Evolutionary conservation across 2,888 invertebrate species (phyloP), one percentile per base, ranked within the genome.

Genomic region (Caenorhabditis sp.): DNA sequence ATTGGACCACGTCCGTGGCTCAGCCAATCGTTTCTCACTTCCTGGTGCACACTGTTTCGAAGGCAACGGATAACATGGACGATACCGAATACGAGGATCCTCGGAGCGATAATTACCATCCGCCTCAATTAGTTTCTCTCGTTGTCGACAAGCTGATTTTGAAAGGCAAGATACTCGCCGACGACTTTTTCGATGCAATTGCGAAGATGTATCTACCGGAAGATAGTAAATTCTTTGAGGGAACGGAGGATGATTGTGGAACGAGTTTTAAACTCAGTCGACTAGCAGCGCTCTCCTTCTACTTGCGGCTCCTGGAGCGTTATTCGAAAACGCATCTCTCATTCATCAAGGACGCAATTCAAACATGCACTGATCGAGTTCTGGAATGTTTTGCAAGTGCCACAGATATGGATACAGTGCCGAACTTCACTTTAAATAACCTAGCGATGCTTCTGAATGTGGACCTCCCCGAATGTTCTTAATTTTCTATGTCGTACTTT

Each of bases 71-170:
- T 0, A 24, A n/a, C 1, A 12, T 54, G 6, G 69, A 63, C 0
- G 75, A 70, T 6, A 38, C 26, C 19, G 69, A 75, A 41, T 81
- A 31, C n/a, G 75, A 63, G 3, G 81, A 81, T 70, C 81, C 81
- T 31, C 61, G 75, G 7, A 22, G n/a, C n/a, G 63, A 81, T 3
- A 70, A 63, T 5, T 81, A 64, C 22, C 16, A 63, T 14, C 56
- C 70, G 1, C 47, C 69, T 1, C 61, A 22, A 8, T 81, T 61
- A 22, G 26, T 81, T 26, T 70, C 81, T 12, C 24, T 81, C 26
- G 58, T 38, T 4, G 14, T 75, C n/a, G 6, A 31, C 47, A 81
- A 75, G 35, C 75, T 75, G n/a, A 58, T 75, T 38, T 22, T 59
- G 22, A 74, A 70, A 26, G 81, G 75, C 6, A 70, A 70, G 56